Base-by-base conservation (phyloP, 2,888 invertebrate genomes). In the Gari tellinella region DNA sequence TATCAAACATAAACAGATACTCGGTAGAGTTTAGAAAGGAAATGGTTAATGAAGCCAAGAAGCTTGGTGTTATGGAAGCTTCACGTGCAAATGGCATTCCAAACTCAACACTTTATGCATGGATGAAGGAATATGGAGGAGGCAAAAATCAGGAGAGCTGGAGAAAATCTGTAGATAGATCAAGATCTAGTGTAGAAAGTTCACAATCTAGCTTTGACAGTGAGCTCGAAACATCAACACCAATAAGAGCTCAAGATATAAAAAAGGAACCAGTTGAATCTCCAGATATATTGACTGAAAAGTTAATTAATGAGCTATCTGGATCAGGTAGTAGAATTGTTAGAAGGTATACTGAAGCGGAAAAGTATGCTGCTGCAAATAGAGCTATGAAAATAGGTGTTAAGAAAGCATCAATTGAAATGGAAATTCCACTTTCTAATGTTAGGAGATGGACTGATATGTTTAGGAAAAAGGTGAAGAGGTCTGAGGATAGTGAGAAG, bases 351-450 rank as follows among this genome's bases (percentile, higher is more conserved):
- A 64, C 66, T n/a, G 64, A 69, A 3, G 69, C 66, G 26, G 69
- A 78, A 25, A 78, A 73, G 38, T 37, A 45, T 23, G 57, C 66
- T 23, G 64, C 63, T 21, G 67, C 62, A 8, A 45, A 60, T 49
- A 57, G 60, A 31, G 72, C 78, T 17, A 21, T 63, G 26, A 55
- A 78, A 43, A 53, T 73, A 37, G 73, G 78, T 25, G 23, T 46
- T 7, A 78, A 67, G 48, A 45, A 41, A 37, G 57, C 78, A 12
- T 38, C 67, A 3, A 17, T 40, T 21, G 52, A 63, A 55, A 31
- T 69, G 23, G 70, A 65, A 43, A 64, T 78, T 51, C 78, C 69
- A 21, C n/a, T 66, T 15, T 63, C 70, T 37, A 78, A 73, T 70
- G 73, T 78, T 12, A 62, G 53, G 25, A 46, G 78, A 52, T 78